Conservation (phyloP, 2,113 vertebrate species). For the Herpailurus yagouaroundi region DNA sequence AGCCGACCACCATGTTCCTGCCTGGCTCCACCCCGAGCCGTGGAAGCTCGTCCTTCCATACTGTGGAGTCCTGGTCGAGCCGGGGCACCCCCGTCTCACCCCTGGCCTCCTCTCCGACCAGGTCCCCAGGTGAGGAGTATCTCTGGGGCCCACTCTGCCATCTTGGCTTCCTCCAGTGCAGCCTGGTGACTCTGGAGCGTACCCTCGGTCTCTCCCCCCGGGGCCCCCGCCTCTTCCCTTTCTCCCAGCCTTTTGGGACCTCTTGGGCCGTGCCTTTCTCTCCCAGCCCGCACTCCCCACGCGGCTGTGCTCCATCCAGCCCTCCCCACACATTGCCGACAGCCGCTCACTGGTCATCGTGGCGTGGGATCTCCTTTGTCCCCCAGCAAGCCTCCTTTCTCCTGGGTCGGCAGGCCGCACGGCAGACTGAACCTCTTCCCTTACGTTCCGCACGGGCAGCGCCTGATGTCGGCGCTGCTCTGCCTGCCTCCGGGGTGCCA, state of each 20-base stretch:
- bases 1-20: accelerated
- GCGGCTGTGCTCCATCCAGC: background rate
- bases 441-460: accelerated
- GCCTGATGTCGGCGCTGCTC: background rate
- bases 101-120: accelerated
- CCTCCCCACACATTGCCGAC: accelerated
- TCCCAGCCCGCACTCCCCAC: accelerated
- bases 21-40: accelerated
- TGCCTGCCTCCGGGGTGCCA: background rate
- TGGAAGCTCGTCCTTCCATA: background rate
- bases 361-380: accelerated
- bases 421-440: accelerated
- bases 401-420: accelerated
- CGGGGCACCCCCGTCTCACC: accelerated
- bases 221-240: accelerated
- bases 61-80: accelerated
- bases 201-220: accelerated
- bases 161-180: accelerated
- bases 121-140: background rate
- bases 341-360: accelerated
- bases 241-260: accelerated
- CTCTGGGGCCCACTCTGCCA: accelerated
- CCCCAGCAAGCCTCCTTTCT: accelerated
- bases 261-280: accelerated
- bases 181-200: accelerated